These are phyloP conservation scores for Phaethornis superciliosus DNA, from an alignment of 2,113 vertebrate species.

Conservation along the genomic window DNA sequence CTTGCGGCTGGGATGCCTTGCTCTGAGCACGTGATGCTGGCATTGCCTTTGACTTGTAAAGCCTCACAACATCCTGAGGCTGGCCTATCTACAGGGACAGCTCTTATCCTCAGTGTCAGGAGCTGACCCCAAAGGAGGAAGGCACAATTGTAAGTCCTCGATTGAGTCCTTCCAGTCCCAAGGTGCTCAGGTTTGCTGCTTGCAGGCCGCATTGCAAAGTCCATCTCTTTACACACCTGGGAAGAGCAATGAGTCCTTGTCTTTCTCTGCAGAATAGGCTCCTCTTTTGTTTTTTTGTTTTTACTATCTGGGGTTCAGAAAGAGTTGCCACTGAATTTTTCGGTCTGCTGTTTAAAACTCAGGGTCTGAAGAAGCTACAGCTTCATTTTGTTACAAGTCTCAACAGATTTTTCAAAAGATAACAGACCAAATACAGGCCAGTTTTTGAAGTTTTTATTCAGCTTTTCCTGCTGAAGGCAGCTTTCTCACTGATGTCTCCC, in stretches of 20 bases:
- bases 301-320: not conserved
- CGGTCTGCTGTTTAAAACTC: not conserved
- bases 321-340: not conserved
- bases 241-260: not conserved
- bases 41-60: not conserved
- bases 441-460: constrained; percentile 28
- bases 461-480: not conserved
- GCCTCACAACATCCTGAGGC: not conserved
- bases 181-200: not conserved
- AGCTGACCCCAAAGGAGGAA: not conserved
- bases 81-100: not conserved
- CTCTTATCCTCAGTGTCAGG: not conserved
- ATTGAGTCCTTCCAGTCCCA: not conserved
- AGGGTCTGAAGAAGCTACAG: not conserved
- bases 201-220: not conserved
- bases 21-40: accelerated
- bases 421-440: not conserved
- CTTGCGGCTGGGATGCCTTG: not conserved
- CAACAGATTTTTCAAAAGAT: not conserved
- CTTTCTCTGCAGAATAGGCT: not conserved
- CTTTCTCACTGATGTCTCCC: not conserved
- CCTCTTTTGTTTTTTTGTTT: not conserved
- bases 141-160: not conserved
- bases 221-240: not conserved
- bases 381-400: not conserved